Percentiles rank a stretch among this genome's conserved stretches.
Evolutionary conservation across 1,140 invertebrate genomes (phyloP).

Genomic region (Papilio dardanus): DNA sequence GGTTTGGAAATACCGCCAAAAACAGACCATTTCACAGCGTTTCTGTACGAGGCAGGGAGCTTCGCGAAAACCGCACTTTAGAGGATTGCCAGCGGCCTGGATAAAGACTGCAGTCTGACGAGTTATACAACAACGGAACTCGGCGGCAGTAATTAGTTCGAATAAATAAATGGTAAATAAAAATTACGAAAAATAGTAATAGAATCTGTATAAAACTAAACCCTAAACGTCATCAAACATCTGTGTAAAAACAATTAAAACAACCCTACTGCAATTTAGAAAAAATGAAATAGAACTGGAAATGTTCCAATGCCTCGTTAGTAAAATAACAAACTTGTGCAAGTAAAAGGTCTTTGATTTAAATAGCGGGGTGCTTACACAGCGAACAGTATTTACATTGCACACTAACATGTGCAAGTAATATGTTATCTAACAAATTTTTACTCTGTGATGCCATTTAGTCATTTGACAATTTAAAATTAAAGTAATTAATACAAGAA

Average conservation of each 20-base stretch:
- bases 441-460: too few relatives aligned
- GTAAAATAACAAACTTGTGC: constrained; percentile 11
- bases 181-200: too few relatives aligned
- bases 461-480: background rate
- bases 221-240: background rate
- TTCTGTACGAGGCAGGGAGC: too few relatives aligned
- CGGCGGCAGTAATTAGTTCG: too few relatives aligned
- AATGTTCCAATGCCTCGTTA: constrained; percentile 9
- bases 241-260: background rate
- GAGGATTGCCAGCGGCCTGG: too few relatives aligned
- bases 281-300: background rate
- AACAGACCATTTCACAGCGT: too few relatives aligned
- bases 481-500: background rate
- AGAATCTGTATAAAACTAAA: too few relatives aligned
- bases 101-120: too few relatives aligned
- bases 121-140: too few relatives aligned
- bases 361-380: constrained; percentile 11
- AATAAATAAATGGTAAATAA: too few relatives aligned
- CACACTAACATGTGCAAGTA: background rate
- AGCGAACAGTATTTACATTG: background rate
- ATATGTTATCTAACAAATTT: background rate
- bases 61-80: too few relatives aligned
- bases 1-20: too few relatives aligned
- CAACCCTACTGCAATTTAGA: background rate
- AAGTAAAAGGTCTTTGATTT: constrained; percentile 9